These are phyloP conservation scores for Laspeyria flexula DNA, from an alignment of 2,888 invertebrate genomes.

Conservation along the genomic window DNA sequence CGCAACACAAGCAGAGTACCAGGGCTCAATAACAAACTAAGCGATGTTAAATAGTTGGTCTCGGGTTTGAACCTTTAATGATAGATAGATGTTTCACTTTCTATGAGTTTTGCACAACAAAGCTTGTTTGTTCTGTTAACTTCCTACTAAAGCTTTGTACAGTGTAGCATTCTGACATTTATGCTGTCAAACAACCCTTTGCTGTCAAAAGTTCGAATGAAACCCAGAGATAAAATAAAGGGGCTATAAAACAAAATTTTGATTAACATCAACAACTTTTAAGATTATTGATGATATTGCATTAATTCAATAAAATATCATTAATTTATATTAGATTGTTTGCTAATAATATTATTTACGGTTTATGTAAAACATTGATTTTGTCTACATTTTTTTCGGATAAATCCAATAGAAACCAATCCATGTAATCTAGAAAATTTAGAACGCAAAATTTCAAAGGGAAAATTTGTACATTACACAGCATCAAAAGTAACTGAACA, in stretches of 20 bases:
- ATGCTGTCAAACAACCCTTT: not conserved
- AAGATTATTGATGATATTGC: not conserved
- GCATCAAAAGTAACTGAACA: no score
- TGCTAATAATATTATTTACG: no score
- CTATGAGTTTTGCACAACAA: slow-evolving; percentile 33
- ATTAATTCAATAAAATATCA: no score
- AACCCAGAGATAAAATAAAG: not conserved
- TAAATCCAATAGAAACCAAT: no score
- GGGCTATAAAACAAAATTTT: not conserved
- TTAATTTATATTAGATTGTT: no score
- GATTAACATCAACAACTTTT: not conserved
- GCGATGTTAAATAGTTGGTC: slow-evolving; percentile 32
- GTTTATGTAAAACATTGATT: no score
- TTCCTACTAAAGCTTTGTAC: slow-evolving; percentile 3
- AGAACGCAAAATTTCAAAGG: no score
- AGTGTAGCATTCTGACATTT: not conserved
- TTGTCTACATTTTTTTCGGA: no score
- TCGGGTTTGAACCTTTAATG: slow-evolving; percentile 18
- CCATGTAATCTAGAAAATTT: no score
- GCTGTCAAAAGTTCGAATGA: slow-evolving; percentile 2
- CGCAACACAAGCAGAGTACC: slow-evolving; percentile 7
- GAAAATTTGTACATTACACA: no score
- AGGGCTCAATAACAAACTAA: slow-evolving; percentile 19
- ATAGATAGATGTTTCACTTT: slow-evolving; percentile 33
- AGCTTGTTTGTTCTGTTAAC: slow-evolving; percentile 26